Evolutionary conservation across 2,888 invertebrate genomes (phyloP).

Genomic region (Aphodius sticticus): DNA sequence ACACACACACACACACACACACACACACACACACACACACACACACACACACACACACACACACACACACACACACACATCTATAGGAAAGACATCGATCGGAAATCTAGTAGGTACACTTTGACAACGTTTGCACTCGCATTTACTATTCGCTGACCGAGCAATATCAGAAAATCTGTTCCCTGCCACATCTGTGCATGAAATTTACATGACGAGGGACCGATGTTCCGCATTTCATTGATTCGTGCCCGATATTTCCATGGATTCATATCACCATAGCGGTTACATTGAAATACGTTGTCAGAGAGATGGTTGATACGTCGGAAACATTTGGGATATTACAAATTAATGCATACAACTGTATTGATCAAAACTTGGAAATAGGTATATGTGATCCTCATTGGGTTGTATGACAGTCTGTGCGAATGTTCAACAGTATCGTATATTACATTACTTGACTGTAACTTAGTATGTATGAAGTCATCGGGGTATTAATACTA

Average conservation of each 20-base stretch:
- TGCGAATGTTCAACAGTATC: background rate
- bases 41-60: too few relatives aligned
- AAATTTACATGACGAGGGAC: background rate
- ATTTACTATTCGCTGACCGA: background rate
- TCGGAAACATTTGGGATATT: background rate
- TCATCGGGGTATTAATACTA: background rate
- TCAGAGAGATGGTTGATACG: background rate
- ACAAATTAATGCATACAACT: background rate
- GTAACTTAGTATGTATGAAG: background rate
- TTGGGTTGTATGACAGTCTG: background rate
- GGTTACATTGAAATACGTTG: background rate
- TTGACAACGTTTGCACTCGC: background rate
- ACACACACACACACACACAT: too few relatives aligned
- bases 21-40: too few relatives aligned
- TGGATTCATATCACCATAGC: background rate
- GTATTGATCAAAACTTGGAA: background rate
- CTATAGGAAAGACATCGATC: background rate
- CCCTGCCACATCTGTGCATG: background rate
- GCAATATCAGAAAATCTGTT: background rate
- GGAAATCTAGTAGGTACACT: background rate
- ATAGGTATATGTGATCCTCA: background rate
- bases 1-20: too few relatives aligned
- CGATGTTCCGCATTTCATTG: background rate
- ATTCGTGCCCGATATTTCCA: background rate
- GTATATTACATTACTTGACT: background rate